Base-by-base conservation (phyloP, 1,140 invertebrate species). In the Euwallacea fornicatus region DNA sequence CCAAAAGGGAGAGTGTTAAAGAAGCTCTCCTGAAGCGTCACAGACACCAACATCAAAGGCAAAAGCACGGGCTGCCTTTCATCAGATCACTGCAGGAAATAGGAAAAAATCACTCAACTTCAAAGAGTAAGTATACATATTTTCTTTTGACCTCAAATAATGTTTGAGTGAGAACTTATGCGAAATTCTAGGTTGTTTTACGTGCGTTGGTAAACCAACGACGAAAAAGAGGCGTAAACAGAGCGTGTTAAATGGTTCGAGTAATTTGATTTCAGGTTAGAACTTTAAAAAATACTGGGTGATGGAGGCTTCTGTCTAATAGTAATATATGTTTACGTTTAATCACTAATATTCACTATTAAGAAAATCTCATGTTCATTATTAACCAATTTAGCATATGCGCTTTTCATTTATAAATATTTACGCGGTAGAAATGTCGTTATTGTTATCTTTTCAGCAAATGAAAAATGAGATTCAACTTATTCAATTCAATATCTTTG, bases 11-110 rank as follows among this genome's bases (percentile, higher is more conserved):
- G 55, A 91, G 90, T 83, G 91, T 92, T 2, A 89, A 90, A 78
- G 96, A 98, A 78, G 91, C 93, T 7, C 86, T 99, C 33, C 83
- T 98, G 72, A 89, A 94, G 72, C 88, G 93, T 58, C 98, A 99
- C 85, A 88, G 95, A 50, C 98, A 99, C 88, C 96, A 97, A 77
- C 94, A 97, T 80, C 95, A 98, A 80, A 88, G 88, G 76, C 89
- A 90, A 74, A 92, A 93, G 78, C 93, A 94, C 42, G 87, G 93
- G 70, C 84, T 99, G 65, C 97, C 96, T 7, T 90, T 98, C 62
- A 98, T 99, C 75, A 86, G 97, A 74, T 98, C 96, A 7, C 85
- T 99, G 73, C 95, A 97, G 15, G 97, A 99, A 79, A 99, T 99
- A 78, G 96, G 96, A 74, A 88, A 92, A 75, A 98, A 96, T 83